Evolutionary conservation across 2,797 vertebrate genomes (phyloP).

Genomic region (Anguilla pacifica): DNA sequence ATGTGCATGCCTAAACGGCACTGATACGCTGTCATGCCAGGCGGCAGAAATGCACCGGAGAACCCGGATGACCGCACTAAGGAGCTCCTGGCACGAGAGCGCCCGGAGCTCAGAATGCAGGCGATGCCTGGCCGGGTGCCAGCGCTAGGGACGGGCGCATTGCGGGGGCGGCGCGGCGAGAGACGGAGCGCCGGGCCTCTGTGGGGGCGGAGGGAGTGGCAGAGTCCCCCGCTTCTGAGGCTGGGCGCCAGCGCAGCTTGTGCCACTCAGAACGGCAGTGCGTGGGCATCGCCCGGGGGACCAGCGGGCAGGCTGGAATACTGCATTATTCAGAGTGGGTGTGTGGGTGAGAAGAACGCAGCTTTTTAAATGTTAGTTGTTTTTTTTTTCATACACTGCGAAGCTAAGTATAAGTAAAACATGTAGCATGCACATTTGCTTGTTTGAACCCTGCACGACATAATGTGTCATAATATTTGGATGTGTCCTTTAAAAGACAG

Average conservation of each 20-base stretch:
- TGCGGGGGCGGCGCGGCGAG: not conserved
- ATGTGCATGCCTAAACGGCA: not conserved
- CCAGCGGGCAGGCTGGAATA: conserved; percentile 47
- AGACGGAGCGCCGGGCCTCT: not conserved
- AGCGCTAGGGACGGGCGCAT: not conserved
- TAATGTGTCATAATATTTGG: not conserved
- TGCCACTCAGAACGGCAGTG: conserved; percentile 49
- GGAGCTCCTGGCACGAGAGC: not conserved
- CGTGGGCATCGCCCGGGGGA: conserved; percentile 57
- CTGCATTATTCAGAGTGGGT: conserved; percentile 66
- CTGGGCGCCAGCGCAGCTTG: conserved; percentile 40
- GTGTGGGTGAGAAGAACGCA: conserved; percentile 42
- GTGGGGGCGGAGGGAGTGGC: conserved; percentile 12
- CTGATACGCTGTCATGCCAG: not conserved
- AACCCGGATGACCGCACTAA: not conserved
- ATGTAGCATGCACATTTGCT: not conserved
- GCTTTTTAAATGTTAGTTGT: not conserved
- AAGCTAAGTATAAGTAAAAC: not conserved
- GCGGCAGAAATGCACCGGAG: not conserved
- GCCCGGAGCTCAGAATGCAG: not conserved
- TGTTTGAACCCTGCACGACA: not conserved
- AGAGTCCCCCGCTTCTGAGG: conserved; percentile 35
- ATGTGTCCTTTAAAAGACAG: not conserved
- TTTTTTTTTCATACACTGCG: not conserved
- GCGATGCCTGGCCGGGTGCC: not conserved